Percentiles rank a stretch among this genome's conserved stretches.
Conservation (phyloP, 2,113 vertebrate species). For the Lipotes vexillifer region DNA sequence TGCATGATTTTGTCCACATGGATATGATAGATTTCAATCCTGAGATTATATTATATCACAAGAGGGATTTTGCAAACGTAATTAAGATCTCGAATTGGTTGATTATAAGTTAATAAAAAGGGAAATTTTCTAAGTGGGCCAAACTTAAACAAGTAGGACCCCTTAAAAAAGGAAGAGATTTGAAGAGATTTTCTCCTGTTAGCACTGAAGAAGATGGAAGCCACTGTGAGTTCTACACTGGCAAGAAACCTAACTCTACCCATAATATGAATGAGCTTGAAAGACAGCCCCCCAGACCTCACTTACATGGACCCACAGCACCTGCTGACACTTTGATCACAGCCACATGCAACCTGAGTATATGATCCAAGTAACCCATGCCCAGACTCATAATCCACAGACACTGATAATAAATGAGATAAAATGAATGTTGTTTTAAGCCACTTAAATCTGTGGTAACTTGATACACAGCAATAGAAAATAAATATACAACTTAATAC, state of each 20-base stretch:
- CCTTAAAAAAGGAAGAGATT: neutral
- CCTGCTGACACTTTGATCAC: neutral
- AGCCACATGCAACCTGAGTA: neutral
- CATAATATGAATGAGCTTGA: neutral
- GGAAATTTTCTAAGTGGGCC: neutral
- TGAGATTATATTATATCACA: neutral
- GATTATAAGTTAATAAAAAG: neutral
- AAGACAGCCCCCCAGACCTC: neutral
- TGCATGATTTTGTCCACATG: neutral
- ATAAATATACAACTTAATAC: neutral
- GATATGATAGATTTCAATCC: neutral
- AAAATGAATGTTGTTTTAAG: neutral
- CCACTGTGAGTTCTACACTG: neutral
- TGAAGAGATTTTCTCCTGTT: neutral
- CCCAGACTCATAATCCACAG: neutral
- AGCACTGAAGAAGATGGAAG: neutral
- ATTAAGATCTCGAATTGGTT: neutral
- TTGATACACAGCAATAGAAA: neutral
- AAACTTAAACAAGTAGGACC: neutral
- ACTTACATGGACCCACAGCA: neutral
- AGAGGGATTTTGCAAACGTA: neutral
- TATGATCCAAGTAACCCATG: neutral
- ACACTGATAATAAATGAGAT: neutral
- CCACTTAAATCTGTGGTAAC: neutral
- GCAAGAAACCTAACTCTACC: neutral